These are phyloP conservation scores for Cydia strobilella DNA, from an alignment of 1,140 invertebrate species.

Conservation along the genomic window DNA sequence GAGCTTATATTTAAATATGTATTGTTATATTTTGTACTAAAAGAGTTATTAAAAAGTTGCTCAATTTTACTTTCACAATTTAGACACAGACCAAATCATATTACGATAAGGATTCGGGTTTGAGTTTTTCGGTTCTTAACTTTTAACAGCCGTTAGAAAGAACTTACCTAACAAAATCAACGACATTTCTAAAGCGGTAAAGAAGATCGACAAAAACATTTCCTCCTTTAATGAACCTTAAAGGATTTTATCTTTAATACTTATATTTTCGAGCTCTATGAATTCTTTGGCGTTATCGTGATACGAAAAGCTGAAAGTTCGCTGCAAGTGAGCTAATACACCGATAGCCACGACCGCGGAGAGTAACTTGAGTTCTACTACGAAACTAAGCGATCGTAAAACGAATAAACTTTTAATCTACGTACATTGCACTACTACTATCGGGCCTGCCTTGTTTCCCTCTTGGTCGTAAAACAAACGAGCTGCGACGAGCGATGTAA, in stretches of 20 bases:
- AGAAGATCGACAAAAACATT: not conserved
- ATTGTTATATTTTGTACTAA: not conserved
- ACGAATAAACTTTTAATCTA: slow-evolving; percentile 17
- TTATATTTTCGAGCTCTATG: slow-evolving; percentile 9
- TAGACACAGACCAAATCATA: not conserved
- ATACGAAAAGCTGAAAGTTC: slow-evolving; percentile 13
- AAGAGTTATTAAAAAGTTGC: not conserved
- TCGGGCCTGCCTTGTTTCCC: slow-evolving; percentile 13
- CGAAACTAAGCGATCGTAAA: slow-evolving; percentile 25
- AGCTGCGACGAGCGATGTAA: slow-evolving; percentile 22
- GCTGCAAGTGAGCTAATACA: slow-evolving; percentile 14
- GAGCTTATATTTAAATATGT: not conserved
- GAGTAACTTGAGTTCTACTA: not conserved
- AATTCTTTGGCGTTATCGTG: slow-evolving; percentile 9
- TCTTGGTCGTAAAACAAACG: slow-evolving; percentile 25
- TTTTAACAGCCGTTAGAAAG: not conserved
- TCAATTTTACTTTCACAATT: not conserved
- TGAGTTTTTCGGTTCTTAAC: not conserved
- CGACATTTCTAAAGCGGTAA: not conserved
- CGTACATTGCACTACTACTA: slow-evolving; percentile 13
- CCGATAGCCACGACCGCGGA: slow-evolving; percentile 20
- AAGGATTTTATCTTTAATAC: slow-evolving; percentile 15
- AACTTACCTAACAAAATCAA: not conserved
- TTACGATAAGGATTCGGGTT: not conserved
- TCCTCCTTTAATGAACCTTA: not conserved